Conservation (phyloP, 92 coral and sea anemone genomes). For the Zoanthus sociatus region DNA sequence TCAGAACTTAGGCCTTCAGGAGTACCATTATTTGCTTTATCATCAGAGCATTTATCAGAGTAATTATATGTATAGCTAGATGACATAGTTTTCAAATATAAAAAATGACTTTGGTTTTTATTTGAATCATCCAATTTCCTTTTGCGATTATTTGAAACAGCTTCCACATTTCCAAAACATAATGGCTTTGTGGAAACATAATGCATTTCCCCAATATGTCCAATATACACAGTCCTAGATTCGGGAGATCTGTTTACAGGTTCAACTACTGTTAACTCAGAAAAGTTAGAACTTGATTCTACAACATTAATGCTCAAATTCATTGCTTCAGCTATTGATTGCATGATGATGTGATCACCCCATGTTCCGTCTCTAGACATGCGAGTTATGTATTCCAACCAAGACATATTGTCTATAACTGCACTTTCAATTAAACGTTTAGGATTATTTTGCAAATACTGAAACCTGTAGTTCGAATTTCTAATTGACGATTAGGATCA, state of each 20-base stretch:
- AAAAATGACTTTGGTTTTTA: conserved; percentile 5
- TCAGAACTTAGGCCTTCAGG: conserved; percentile 14
- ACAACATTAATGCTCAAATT: conserved; percentile 10
- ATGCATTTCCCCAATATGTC: conserved; percentile 20
- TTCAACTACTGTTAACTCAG: conserved; percentile 13
- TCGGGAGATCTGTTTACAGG: conserved; percentile 4
- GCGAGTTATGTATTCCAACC: background rate
- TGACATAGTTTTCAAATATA: conserved; percentile 7
- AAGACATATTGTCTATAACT: conserved; percentile 21
- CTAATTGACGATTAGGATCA: conserved; percentile 12
- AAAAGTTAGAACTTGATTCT: conserved; percentile 16
- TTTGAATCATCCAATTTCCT: conserved; percentile 20
- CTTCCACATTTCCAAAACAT: conserved; percentile 1
- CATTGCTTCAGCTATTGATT: conserved; percentile 14
- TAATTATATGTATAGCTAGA: conserved; percentile 7
- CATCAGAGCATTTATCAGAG: conserved; percentile 15
- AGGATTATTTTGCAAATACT: conserved; percentile 30
- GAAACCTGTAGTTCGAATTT: conserved; percentile 26
- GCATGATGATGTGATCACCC: conserved; percentile 32
- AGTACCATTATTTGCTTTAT: conserved; percentile 12
- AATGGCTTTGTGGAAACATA: conserved; percentile 22
- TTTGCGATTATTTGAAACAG: conserved; percentile 4
- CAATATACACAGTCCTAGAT: conserved; percentile 14
- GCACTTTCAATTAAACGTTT: conserved; percentile 14
- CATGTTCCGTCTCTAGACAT: conserved; percentile 27